A percentile compares a stretch with the other conserved stretches of the same genome.
Evolutionary conservation across 1,140 invertebrate species (phyloP).

Genomic region (Camponotus vicinus): DNA sequence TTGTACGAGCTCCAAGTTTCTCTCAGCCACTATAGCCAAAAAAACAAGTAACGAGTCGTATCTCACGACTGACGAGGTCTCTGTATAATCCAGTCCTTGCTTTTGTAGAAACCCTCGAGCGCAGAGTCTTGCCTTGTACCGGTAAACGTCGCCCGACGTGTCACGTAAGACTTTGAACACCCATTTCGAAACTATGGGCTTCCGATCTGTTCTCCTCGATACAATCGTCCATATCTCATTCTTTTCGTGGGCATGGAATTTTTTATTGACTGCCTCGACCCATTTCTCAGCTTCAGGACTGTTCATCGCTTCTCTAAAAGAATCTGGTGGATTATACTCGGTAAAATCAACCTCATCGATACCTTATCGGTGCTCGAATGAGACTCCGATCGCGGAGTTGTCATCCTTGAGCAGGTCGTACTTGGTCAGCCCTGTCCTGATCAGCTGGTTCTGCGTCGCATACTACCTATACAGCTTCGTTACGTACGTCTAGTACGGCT

Average conservation of each 20-base stretch:
- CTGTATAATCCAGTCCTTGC: neutral
- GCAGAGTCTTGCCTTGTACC: conserved; percentile 32
- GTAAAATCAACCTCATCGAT: too few species aligned
- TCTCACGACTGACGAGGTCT: neutral
- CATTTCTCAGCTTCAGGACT: neutral
- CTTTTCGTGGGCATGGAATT: neutral
- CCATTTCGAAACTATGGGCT: neutral
- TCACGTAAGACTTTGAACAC: neutral
- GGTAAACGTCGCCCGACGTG: neutral
- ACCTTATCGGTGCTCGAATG: too few species aligned
- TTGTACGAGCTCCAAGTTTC: neutral
- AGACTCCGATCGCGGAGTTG: too few species aligned
- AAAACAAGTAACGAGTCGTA: neutral
- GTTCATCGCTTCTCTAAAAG: neutral
- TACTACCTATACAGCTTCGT: too few species aligned
- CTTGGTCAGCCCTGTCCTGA: too few species aligned
- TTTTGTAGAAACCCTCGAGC: conserved; percentile 21
- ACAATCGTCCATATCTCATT: conserved; percentile 22
- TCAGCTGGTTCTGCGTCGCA: too few species aligned
- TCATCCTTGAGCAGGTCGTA: too few species aligned
- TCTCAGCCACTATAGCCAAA: neutral
- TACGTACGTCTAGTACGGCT: too few species aligned
- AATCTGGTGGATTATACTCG: neutral
- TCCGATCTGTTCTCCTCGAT: neutral
- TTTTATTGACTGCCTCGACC: neutral